phyloP scores from a whole-genome alignment of 2,888 invertebrate genomes.

The Dioctria linearis region DNA sequence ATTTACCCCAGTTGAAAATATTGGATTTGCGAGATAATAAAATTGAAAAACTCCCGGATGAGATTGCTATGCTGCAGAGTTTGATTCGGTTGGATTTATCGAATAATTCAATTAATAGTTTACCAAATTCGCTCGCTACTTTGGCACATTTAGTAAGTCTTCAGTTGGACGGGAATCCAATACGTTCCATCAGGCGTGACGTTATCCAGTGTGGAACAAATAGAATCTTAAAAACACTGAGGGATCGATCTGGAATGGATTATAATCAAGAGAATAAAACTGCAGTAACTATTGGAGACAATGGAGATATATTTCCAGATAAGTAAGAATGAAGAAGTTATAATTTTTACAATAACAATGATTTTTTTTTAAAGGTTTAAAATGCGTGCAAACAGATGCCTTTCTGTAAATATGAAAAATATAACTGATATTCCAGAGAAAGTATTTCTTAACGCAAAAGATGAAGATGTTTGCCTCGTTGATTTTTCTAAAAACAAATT shows the following conservation, averaged over 20 bases:
- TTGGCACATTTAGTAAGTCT: slow-evolving; percentile 87
- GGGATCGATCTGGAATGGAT: slow-evolving; percentile 72
- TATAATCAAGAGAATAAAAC: slow-evolving; percentile 4
- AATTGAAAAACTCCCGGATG: slow-evolving; percentile 82
- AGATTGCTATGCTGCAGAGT: slow-evolving; percentile 81
- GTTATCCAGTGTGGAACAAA: slow-evolving; percentile 88
- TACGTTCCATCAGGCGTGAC: slow-evolving; percentile 86
- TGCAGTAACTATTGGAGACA: slow-evolving; percentile 63
- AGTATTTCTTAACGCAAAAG: slow-evolving; percentile 80
- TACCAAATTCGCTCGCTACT: slow-evolving; percentile 79
- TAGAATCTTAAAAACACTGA: slow-evolving; percentile 83
- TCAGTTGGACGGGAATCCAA: slow-evolving; percentile 88
- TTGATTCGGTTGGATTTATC: slow-evolving; percentile 88
- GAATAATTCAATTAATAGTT: slow-evolving; percentile 81
- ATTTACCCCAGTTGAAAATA: slow-evolving; percentile 80
- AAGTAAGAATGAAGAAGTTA: slow-evolving; percentile 61
- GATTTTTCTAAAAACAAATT: slow-evolving; percentile 89
- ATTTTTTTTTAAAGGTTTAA: slow-evolving; percentile 70
- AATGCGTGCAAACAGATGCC: slow-evolving; percentile 73
- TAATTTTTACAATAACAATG: background rate
- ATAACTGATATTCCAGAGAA: slow-evolving; percentile 79
- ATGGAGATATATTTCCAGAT: slow-evolving; percentile 69
- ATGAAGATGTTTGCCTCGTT: slow-evolving; percentile 81
- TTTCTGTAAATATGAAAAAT: slow-evolving; percentile 72
- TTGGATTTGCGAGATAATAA: slow-evolving; percentile 89